Evolutionary conservation across 2,797 vertebrate species (phyloP).

Genomic region (Eupleurogrammus muticus): DNA sequence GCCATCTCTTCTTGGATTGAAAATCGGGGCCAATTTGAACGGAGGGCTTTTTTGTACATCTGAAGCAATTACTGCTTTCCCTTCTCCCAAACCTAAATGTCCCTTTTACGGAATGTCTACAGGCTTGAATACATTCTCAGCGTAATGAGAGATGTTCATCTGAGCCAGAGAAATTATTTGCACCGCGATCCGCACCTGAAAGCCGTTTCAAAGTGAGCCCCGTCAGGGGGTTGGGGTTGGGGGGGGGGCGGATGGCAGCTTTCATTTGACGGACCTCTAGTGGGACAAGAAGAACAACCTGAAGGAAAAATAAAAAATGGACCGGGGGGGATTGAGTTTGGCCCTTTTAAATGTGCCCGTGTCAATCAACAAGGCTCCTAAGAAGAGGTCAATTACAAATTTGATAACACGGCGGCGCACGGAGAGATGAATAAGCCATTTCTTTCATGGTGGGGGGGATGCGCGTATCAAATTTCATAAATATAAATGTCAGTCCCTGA

Average conservation of each 20-base stretch:
- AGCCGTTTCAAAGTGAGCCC: slow-evolving; percentile 82
- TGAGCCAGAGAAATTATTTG: slow-evolving; percentile 43
- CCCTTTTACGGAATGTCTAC: slow-evolving; percentile 56
- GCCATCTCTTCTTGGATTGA: slow-evolving; percentile 29
- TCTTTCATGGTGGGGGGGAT: slow-evolving; percentile 81
- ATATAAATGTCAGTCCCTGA: slow-evolving; percentile 87
- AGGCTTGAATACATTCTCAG: slow-evolving; percentile 58
- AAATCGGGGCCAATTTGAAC: slow-evolving; percentile 38
- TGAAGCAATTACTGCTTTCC: slow-evolving; percentile 45
- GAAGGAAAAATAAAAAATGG: neutral
- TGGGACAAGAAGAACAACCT: slow-evolving; percentile 25
- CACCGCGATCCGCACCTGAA: slow-evolving; percentile 46
- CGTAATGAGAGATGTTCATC: slow-evolving; percentile 54
- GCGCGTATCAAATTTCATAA: slow-evolving; percentile 81
- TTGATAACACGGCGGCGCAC: slow-evolving; percentile 84
- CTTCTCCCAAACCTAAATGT: slow-evolving; percentile 38
- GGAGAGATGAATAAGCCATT: slow-evolving; percentile 90
- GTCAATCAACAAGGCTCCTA: slow-evolving; percentile 79
- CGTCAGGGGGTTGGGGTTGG: slow-evolving; percentile 82
- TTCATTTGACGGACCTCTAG: slow-evolving; percentile 70
- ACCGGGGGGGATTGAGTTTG: slow-evolving; percentile 44
- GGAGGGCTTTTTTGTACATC: slow-evolving; percentile 50
- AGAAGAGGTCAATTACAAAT: slow-evolving; percentile 89
- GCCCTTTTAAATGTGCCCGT: slow-evolving; percentile 77
- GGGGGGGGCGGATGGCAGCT: slow-evolving; percentile 77